phyloP scores from a whole-genome alignment of 2,797 vertebrate genomes.

The Phylloscopus collybita region DNA sequence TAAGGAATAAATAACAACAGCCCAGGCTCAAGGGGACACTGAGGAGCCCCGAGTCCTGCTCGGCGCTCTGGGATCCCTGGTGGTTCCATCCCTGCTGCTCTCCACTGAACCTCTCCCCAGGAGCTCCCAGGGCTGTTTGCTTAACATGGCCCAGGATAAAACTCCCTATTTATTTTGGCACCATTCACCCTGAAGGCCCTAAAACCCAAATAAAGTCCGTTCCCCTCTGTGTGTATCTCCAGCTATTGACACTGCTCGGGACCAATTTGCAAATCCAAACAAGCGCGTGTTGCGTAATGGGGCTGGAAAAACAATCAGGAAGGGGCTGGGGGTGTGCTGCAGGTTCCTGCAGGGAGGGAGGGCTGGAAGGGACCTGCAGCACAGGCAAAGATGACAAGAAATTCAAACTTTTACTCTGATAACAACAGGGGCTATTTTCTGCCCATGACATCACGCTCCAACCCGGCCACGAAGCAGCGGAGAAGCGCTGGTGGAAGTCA shows the following conservation, averaged over 20 bases:
- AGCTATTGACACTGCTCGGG: constrained; percentile 43
- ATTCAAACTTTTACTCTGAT: constrained; percentile 14
- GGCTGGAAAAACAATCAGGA: constrained; percentile 60
- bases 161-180: constrained; percentile 36
- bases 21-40: not conserved
- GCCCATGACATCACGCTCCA: not conserved
- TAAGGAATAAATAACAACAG: not conserved
- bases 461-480: rapidly evolving
- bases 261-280: constrained; percentile 37
- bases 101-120: constrained; percentile 13
- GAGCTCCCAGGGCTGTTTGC: constrained; percentile 19
- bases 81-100: not conserved
- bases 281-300: not conserved
- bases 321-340: constrained; percentile 26
- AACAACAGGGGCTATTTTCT: constrained; percentile 49
- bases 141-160: not conserved
- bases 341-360: constrained; percentile 18
- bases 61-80: not conserved
- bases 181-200: not conserved
- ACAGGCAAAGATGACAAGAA: not conserved
- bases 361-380: constrained; percentile 17
- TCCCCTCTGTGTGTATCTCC: constrained; percentile 1
- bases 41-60: rapidly evolving
- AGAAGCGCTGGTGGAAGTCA: not conserved
- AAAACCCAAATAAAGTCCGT: constrained; percentile 48